phyloP scores from a whole-genome alignment of 2,888 invertebrate genomes.

The Ophioninae sp. region DNA sequence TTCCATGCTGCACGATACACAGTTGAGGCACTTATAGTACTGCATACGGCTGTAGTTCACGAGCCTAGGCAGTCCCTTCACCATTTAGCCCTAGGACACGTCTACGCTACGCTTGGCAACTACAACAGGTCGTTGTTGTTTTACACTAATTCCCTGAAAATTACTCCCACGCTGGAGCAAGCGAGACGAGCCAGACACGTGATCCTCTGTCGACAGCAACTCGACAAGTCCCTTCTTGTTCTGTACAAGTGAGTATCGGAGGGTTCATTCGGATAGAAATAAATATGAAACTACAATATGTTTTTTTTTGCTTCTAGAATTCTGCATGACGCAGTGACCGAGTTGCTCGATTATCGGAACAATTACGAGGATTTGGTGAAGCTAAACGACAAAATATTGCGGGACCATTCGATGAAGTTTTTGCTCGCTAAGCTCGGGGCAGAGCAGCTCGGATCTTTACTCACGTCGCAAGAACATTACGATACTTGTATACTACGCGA shows the following conservation, averaged over 20 bases:
- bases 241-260: slow-evolving; percentile 85
- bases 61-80: slow-evolving; percentile 84
- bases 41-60: slow-evolving; percentile 89
- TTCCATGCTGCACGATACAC: slow-evolving; percentile 86
- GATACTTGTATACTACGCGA: slow-evolving; percentile 80
- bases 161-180: slow-evolving; percentile 85
- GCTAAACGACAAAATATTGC: slow-evolving; percentile 83
- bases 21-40: slow-evolving; percentile 88
- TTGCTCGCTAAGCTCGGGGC: slow-evolving; percentile 76
- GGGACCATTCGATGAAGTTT: slow-evolving; percentile 75
- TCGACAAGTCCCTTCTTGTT: slow-evolving; percentile 84
- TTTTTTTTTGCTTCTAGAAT: slow-evolving; percentile 80
- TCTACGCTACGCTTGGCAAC: slow-evolving; percentile 87
- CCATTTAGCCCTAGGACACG: slow-evolving; percentile 88
- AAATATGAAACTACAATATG: not conserved
- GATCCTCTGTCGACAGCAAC: slow-evolving; percentile 86
- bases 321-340: slow-evolving; percentile 84
- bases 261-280: not conserved
- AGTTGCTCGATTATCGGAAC: slow-evolving; percentile 85
- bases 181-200: slow-evolving; percentile 85
- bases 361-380: slow-evolving; percentile 85
- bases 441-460: slow-evolving; percentile 72
- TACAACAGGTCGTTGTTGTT: slow-evolving; percentile 87
- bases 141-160: slow-evolving; percentile 86
- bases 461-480: slow-evolving; percentile 71